Evolutionary conservation across 2,888 invertebrate species (phyloP).

Genomic region (Microdon myrmicae): DNA sequence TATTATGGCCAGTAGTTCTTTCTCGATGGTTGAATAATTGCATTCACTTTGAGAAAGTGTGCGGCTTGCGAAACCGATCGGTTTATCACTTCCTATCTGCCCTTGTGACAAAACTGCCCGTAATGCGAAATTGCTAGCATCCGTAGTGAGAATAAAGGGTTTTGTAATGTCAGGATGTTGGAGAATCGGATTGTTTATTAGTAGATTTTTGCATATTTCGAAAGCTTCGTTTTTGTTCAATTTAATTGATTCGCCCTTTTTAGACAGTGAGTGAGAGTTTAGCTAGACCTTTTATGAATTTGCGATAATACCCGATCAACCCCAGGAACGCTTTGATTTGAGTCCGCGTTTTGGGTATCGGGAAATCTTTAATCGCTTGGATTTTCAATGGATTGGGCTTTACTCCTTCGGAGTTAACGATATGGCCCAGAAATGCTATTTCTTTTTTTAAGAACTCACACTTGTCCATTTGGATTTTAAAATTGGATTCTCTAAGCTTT

Average conservation of each 20-base stretch:
- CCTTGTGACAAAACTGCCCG: conserved; percentile 56
- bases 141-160: conserved; percentile 6
- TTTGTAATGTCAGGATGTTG: conserved; percentile 3
- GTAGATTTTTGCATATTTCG: conserved; percentile 10
- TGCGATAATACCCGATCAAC: conserved; percentile 15
- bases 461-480: conserved; percentile 9
- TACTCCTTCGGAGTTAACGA: not conserved
- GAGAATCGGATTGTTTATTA: conserved; percentile 8
- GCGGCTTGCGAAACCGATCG: conserved; percentile 56
- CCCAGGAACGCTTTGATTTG: conserved; percentile 15
- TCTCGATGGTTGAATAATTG: conserved; percentile 57
- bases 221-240: not conserved
- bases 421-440: conserved; percentile 9
- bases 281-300: conserved; percentile 22
- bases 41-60: conserved; percentile 45
- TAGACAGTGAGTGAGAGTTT: too few relatives aligned
- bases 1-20: conserved; percentile 58
- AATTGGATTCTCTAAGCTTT: not conserved
- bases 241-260: not conserved
- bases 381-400: conserved; percentile 15
- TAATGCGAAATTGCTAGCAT: conserved; percentile 47
- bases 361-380: conserved; percentile 11
- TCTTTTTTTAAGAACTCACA: conserved; percentile 8
- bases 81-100: conserved; percentile 37
- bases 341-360: conserved; percentile 15